These are phyloP conservation scores for Andrena camellia DNA, from an alignment of 2,888 invertebrate species.

Conservation along the genomic window DNA sequence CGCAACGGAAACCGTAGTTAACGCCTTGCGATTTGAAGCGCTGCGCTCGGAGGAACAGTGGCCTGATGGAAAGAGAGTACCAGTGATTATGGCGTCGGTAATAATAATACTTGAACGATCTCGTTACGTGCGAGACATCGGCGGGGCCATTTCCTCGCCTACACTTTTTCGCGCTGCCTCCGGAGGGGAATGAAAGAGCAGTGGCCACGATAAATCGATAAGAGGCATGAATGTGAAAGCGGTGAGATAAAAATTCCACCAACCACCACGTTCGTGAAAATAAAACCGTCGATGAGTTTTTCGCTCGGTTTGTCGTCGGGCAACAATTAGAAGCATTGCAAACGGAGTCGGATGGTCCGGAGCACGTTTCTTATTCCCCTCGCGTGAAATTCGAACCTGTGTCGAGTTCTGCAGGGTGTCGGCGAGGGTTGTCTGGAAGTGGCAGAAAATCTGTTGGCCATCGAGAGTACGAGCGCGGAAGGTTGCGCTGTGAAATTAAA, in stretches of 20 bases:
- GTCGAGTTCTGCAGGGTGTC: too few species aligned
- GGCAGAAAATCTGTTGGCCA: too few species aligned
- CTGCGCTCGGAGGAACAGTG: background rate
- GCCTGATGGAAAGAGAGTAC: background rate
- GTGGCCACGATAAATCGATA: conserved; percentile 48
- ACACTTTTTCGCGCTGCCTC: conserved; percentile 6
- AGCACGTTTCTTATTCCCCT: too few species aligned
- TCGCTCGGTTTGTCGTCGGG: too few species aligned
- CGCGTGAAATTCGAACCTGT: too few species aligned
- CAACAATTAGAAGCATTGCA: too few species aligned
- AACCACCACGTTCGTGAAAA: too few species aligned
- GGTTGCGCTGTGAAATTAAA: too few species aligned
- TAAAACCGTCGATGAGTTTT: too few species aligned
- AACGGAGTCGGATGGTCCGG: too few species aligned
- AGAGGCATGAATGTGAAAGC: conserved; percentile 34
- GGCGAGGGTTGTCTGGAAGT: too few species aligned
- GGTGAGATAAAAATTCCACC: background rate
- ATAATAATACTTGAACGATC: conserved; percentile 17
- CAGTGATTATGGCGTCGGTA: conserved; percentile 1
- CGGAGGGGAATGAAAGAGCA: conserved; percentile 1
- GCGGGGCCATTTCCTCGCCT: conserved; percentile 26
- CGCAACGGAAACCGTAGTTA: background rate
- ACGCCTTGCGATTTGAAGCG: background rate
- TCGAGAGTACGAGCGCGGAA: too few species aligned
- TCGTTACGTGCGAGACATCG: conserved; percentile 13